Conservation (phyloP, 2,888 invertebrate species). For the Drosophila mayaguana region DNA sequence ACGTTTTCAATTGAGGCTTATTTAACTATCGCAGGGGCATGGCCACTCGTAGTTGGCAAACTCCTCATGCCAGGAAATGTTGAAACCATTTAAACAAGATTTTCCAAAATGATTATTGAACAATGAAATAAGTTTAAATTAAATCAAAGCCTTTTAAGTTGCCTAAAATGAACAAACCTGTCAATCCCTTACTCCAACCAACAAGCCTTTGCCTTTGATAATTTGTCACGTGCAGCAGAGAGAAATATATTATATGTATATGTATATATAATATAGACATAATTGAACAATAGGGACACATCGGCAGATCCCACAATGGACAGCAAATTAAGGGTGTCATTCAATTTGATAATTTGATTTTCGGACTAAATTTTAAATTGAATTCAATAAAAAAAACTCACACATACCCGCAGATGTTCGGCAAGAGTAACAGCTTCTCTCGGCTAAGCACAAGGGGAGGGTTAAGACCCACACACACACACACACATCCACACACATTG, state of each 20-base stretch:
- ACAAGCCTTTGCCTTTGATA: slow-evolving; percentile 6
- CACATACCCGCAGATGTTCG: slow-evolving; percentile 10
- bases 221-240: slow-evolving; percentile 57
- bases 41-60: too few relatives aligned
- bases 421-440: neutral
- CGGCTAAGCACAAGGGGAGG: slow-evolving; percentile 3
- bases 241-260: slow-evolving; percentile 4
- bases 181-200: neutral
- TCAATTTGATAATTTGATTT: slow-evolving; percentile 72
- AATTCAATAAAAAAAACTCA: slow-evolving; percentile 50
- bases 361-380: slow-evolving; percentile 64
- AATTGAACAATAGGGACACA: slow-evolving; percentile 29
- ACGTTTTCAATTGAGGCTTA: neutral
- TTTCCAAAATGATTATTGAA: neutral
- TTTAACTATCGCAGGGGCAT: neutral
- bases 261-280: slow-evolving; percentile 7
- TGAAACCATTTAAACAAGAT: neutral
- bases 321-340: slow-evolving; percentile 67
- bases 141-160: neutral
- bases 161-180: neutral
- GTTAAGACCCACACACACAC: neutral
- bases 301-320: slow-evolving; percentile 42
- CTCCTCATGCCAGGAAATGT: too few relatives aligned
- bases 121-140: neutral
- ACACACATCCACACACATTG: slow-evolving; percentile 4